A percentile compares a stretch with the other conserved stretches of the same genome.
phyloP scores from a whole-genome alignment of 2,888 invertebrate genomes.

The Strigamia transsilvanica region DNA sequence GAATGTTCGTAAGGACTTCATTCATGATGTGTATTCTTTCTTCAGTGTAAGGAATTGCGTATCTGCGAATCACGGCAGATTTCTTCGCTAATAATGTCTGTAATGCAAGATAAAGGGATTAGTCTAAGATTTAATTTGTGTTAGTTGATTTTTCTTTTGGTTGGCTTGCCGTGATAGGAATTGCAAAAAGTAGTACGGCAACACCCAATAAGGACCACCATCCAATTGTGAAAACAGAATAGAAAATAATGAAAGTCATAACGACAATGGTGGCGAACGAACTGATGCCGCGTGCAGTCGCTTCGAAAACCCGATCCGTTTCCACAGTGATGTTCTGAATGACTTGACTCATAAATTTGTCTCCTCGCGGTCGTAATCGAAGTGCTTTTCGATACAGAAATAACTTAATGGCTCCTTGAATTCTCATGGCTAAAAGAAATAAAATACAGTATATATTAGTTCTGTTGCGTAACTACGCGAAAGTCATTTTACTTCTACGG shows the following conservation, averaged over 20 bases:
- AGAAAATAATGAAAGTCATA: constrained; percentile 63
- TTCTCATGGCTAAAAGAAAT: constrained; percentile 57
- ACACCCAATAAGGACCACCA: constrained; percentile 66
- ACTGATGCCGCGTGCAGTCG: constrained; percentile 20
- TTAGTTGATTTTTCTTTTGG: no score
- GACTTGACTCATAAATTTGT: constrained; percentile 65
- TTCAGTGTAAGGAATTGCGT: constrained; percentile 59
- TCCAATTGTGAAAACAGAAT: constrained; percentile 64
- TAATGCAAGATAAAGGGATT: no score
- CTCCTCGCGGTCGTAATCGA: constrained; percentile 62
- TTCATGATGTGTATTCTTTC: constrained; percentile 66
- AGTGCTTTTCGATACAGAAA: constrained; percentile 65
- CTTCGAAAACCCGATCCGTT: constrained; percentile 44
- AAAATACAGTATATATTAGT: not conserved
- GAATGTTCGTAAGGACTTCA: constrained; percentile 68
- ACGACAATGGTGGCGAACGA: constrained; percentile 61
- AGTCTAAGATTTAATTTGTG: not conserved
- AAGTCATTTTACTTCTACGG: no score
- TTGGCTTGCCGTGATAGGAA: constrained; percentile 66
- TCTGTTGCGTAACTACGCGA: no score
- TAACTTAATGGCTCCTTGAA: constrained; percentile 61
- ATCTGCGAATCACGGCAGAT: constrained; percentile 7
- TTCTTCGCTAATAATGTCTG: constrained; percentile 29
- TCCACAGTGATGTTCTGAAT: constrained; percentile 18
- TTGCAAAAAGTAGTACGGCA: constrained; percentile 63